Evolutionary conservation across 2,113 vertebrate genomes (phyloP), one percentile per base, ranked within the genome.

Genomic region (Pimephales promelas): DNA sequence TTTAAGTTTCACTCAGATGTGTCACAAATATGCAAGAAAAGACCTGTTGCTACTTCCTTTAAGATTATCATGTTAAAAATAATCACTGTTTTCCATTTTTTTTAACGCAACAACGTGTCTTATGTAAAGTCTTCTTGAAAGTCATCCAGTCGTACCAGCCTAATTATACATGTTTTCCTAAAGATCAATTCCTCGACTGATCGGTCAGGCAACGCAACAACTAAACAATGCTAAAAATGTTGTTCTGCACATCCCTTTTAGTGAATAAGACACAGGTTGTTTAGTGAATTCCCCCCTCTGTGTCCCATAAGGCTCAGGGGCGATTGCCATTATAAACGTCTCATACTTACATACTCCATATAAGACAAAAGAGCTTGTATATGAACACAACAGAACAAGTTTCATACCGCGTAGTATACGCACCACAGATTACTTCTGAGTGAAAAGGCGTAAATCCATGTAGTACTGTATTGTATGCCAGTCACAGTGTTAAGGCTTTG

Each of bases 331-430:
- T 18, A 74, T 52, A 26, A 54, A 34, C 5, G 18, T 73, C 74
- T 16, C 49, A 47, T 71, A 79, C 47, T 49, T 16, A 49, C 47
- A 49, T 16, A 49, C 47, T 49, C 47, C 47, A 82, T 82, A 22
- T 26, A 54, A 57, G 61, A 86, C 84, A 86, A 86, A 84, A 83
- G 68, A 16, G 5, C 18, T 54, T 31, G 36, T 79, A 71, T 82
- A 71, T 82, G 62, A 14, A 45, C 34, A 74, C 20, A 83, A 86
- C 81, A 87, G 82, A 84, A 83, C 76, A 57, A 73, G 71, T 71
- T 84, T 72, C 77, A 77, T 70, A 49, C 77, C 34, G 3, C 84
- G 31, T 87, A 71, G 76, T 71, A 40, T 40, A 43, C 62, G 40
- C 26, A 45, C 24, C n/a, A 74, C 22, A 22, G 78, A 79, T 82